A percentile compares a stretch with the other conserved stretches of the same genome.
These are phyloP conservation scores for Beaufortia kweichowensis DNA, from an alignment of 2,113 vertebrate genomes.

Conservation along the genomic window DNA sequence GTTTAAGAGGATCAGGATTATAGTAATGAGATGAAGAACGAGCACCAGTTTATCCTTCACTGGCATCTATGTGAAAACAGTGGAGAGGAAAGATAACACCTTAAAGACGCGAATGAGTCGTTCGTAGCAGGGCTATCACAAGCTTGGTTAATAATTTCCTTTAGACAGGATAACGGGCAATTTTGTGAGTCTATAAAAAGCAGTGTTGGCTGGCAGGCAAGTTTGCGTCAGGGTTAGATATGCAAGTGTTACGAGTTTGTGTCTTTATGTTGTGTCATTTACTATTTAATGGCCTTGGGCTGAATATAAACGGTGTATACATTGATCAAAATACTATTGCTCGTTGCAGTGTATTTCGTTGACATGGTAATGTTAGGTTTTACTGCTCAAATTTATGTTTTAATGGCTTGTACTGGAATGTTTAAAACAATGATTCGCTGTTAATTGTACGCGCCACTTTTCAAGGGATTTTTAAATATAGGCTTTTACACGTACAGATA, in stretches of 20 bases:
- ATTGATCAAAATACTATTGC: neutral
- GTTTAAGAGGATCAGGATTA: too few relatives aligned
- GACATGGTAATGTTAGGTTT: neutral
- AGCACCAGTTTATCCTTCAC: neutral
- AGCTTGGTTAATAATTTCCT: conserved; percentile 22
- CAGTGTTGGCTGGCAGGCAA: neutral
- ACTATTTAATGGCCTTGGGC: neutral
- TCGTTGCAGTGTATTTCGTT: neutral
- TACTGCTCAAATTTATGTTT: neutral
- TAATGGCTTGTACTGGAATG: neutral
- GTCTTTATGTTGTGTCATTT: neutral
- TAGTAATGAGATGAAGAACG: neutral
- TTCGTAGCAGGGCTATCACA: neutral
- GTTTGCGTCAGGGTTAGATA: neutral
- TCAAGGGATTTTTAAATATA: too few relatives aligned
- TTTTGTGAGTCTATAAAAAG: conserved; percentile 26
- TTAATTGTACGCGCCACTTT: too few relatives aligned
- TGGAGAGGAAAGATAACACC: neutral
- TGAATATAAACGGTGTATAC: neutral
- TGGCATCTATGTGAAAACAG: neutral
- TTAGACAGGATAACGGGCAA: conserved; percentile 2
- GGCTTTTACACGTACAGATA: too few relatives aligned
- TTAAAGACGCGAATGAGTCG: neutral
- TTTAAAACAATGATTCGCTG: neutral
- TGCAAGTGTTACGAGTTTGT: neutral